Base-by-base conservation (phyloP, 2,113 vertebrate genomes). In the Ceratotherium simum region DNA sequence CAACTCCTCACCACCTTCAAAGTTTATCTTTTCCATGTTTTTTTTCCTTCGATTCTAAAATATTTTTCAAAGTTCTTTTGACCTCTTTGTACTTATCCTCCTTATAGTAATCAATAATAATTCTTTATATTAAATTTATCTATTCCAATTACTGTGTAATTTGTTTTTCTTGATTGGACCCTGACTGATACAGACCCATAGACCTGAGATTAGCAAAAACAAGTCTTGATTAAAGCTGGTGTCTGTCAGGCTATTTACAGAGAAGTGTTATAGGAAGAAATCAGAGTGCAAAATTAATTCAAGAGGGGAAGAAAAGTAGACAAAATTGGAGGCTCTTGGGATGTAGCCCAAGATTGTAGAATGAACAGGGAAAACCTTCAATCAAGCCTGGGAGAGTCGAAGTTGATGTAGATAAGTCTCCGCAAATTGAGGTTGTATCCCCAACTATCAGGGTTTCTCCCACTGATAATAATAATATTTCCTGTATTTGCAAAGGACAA, bases 221-320 rank as follows among this genome's bases (percentile, higher is more conserved):
- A 36, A 73, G 64, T 39, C 39, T 81, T 91, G 39, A 79, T 95
- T 97, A 97, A 95, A 95, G 39, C 18, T 78, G 78, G 54, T 69
- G 62, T 84, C 72, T 56, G 1, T 60, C 72, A 67, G 62, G 6
- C 16, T 91, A 91, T 73, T 86, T 62, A 85, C 58, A 73, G 33
- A 89, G 29, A 79, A 51, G 13, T 14, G 13, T 79, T 92, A 67
- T 0, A 46, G 80, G 79, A 54, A 83, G 82, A 90, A 72, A 60
- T 91, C 9, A 56, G 58, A 81, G 13, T 76, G 14, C 21, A 62
- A 96, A 97, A 93, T 91, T 89, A 89, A 95, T 46, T 95, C 21
- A 85, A 91, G 46, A 54, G 46, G 4, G 0, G 23, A 36, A 39
- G 29, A 60, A 67, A 82, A 33, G 1, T 16, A 69, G 92, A 31